A percentile compares a stretch with the other conserved stretches of the same genome.
phyloP scores from a whole-genome alignment of 2,797 vertebrate genomes.

The Pseudopleuronectes americanus region DNA sequence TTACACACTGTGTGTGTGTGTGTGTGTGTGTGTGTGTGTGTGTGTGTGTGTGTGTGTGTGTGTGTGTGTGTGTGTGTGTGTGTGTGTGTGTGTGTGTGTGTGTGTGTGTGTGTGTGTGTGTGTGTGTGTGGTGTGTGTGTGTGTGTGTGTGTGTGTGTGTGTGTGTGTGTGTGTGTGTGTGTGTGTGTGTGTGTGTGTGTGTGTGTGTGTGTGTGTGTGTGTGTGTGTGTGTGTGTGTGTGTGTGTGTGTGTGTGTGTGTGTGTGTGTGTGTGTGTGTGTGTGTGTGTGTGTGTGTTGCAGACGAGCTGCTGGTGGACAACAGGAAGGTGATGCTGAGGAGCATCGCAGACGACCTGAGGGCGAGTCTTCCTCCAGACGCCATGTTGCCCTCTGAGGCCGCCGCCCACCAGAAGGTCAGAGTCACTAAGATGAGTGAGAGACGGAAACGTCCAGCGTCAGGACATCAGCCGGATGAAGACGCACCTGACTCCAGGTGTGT shows the following conservation, averaged over 20 bases:
- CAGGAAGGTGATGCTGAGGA: slow-evolving; percentile 72
- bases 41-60: background rate
- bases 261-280: background rate
- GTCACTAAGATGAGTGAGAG: no score
- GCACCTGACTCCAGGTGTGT: no score
- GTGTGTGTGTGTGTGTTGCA: slow-evolving; percentile 28
- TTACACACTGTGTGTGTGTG: no score
- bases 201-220: background rate
- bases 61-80: background rate
- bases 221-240: background rate
- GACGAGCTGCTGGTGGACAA: slow-evolving; percentile 79
- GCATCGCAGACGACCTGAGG: slow-evolving; percentile 90
- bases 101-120: no score
- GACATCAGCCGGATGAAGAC: background rate
- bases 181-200: background rate
- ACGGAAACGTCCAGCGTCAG: no score
- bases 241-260: background rate
- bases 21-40: no score
- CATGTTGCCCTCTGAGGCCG: slow-evolving; percentile 85
- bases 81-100: no score
- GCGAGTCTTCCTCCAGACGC: slow-evolving; percentile 83
- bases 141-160: background rate
- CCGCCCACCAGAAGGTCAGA: slow-evolving; percentile 80
- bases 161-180: background rate
- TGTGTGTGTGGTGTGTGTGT: background rate